phyloP scores from a whole-genome alignment of 1,140 invertebrate species.

The Drosophila ananassae region DNA sequence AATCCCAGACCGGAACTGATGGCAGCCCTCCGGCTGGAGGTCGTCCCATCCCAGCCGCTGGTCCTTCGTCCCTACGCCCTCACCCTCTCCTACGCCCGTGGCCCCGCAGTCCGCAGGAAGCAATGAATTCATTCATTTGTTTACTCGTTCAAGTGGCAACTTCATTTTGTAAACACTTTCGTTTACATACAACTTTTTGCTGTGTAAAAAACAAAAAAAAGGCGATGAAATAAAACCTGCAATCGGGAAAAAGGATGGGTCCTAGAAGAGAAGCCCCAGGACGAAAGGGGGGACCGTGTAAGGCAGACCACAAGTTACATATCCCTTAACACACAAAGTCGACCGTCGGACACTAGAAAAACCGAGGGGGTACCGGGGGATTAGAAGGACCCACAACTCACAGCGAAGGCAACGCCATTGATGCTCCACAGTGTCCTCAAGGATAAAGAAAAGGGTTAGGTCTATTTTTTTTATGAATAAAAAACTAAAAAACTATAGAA shows the following conservation, averaged over 20 bases:
- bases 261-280: neutral
- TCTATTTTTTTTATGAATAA: too few relatives aligned
- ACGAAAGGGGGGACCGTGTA: constrained; percentile 38
- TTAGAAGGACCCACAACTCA: constrained; percentile 40
- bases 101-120: constrained; percentile 36
- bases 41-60: neutral
- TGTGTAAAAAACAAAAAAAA: constrained; percentile 35
- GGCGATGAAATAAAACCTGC: constrained; percentile 49
- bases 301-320: constrained; percentile 79
- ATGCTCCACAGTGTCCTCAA: constrained; percentile 29
- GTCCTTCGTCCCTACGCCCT: neutral
- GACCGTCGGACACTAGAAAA: constrained; percentile 47
- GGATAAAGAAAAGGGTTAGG: neutral
- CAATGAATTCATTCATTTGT: constrained; percentile 83
- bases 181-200: constrained; percentile 79
- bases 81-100: neutral
- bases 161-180: constrained; percentile 82
- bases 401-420: constrained; percentile 23
- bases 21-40: constrained; percentile 22
- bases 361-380: constrained; percentile 30
- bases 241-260: constrained; percentile 6
- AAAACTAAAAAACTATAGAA: too few relatives aligned
- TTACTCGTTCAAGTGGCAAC: constrained; percentile 82
- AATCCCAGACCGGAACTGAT: constrained; percentile 48
- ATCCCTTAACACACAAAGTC: constrained; percentile 76